phyloP scores from a whole-genome alignment of 2,888 invertebrate species.

The Anodontia alba region DNA sequence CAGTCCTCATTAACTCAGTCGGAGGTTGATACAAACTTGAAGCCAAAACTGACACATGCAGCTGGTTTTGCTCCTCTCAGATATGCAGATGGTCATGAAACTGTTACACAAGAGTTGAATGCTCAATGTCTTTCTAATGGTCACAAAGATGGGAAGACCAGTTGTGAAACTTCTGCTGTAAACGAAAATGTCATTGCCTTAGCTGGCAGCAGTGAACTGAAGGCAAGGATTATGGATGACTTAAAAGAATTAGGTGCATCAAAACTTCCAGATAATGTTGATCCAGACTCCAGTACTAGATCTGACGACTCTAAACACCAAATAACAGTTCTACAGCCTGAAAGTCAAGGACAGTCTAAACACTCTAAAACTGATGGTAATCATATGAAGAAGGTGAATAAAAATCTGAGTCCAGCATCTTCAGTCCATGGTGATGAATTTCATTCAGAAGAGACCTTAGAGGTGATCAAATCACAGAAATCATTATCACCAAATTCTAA shows the following conservation, averaged over 20 bases:
- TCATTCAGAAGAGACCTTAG: neutral
- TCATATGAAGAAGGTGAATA: neutral
- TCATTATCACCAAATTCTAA: neutral
- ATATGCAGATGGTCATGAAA: neutral
- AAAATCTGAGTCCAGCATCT: neutral
- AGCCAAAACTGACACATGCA: too few species aligned
- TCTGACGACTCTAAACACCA: too few species aligned
- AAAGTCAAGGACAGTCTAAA: too few species aligned
- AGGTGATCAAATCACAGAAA: neutral
- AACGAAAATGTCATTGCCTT: neutral
- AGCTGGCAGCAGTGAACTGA: neutral
- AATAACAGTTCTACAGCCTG: too few species aligned
- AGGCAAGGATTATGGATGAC: neutral
- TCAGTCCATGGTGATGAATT: neutral
- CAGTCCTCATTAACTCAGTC: neutral
- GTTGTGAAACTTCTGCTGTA: neutral
- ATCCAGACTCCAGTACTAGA: neutral
- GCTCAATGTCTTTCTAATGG: neutral
- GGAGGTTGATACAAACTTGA: too few species aligned
- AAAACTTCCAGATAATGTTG: neutral
- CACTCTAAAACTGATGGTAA: neutral
- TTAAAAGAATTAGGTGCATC: neutral
- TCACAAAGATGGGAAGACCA: neutral
- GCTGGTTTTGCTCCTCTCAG: too few species aligned
- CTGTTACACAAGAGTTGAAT: neutral